Base-by-base conservation (phyloP, 2,797 vertebrate genomes). In the Cirrhinus molitorella region DNA sequence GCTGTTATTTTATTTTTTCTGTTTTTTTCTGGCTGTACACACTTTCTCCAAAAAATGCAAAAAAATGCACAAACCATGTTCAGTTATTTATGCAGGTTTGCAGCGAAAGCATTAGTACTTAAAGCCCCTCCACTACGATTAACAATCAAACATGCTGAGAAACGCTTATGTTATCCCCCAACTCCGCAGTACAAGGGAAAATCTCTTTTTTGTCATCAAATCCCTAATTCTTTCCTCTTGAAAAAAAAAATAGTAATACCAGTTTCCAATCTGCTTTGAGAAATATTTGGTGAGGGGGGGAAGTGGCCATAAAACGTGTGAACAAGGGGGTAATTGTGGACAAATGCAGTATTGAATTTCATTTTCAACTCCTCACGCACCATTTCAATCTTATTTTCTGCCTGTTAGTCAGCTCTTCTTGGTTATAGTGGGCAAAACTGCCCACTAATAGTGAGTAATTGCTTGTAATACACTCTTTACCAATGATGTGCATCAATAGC, bases 321-420 rank as follows among this genome's bases (percentile, higher is more conserved):
- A 98, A 98, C 96, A 96, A 96, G 95, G 95, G 96, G 96, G 97
- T 98, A 98, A 99, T 99, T 99, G 97, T 96, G 96, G 96, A 98
- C 97, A 99, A 99, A 99, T 96, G 97, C 95, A 91, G 96, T 96
- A 99, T 97, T 98, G 96, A 99, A 98, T 99, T 99, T 98, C 96
- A 98, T 99, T 98, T 97, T 97, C 97, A 96, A 97, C 96, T 97
- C 96, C 97, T 99, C 97, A 98, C 96, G 96, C 96, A 98, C 97
- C 97, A 99, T 99, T 99, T 98, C 97, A 99, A 99, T 99, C 98
- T 98, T 99, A 98, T 99, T 99, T 99, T 99, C 97, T 99, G 97
- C 97, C 96, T 98, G 96, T 99, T 99, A 99, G 97, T 96, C 96
- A 98, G 97, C 97, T 99, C 97, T 96, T 97, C 97, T 98, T 97